Evolutionary conservation across 2,888 invertebrate species (phyloP), one percentile per base, ranked within the genome.

Genomic region (Sphaerophoria rueppellii): DNA sequence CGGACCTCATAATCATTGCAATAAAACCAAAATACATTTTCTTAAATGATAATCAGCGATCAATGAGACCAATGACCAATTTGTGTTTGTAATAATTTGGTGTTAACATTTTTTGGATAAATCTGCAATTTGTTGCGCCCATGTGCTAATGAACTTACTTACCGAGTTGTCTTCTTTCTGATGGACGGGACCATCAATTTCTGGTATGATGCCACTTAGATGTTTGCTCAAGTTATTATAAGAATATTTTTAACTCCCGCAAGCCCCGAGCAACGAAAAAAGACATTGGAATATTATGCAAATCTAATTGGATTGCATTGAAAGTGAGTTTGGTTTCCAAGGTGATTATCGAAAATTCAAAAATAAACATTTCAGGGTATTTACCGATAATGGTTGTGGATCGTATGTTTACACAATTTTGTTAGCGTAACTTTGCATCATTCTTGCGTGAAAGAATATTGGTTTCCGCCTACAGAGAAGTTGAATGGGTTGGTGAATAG

Each of bases 121-220:
- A 63, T 73, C 73, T 74, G 74, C 74, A 74, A 74, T 35, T 74
- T 74, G 37, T 74, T 74, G 74, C 74, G 74, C 37, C 48, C 57
- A 61, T 46, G 65, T 74, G 74, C 65, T 74, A 74, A 67, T 67
- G 67, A 67, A 67, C 54, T 67, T 32, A 54, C 5, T n/a, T 58
- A 35, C 52, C 54, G 40, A 9, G 9, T 11, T 43, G 16, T 12
- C 24, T 14, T 65, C 11, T 34, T 65, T 52, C 52, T 67, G 12
- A 4, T 7, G 50, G 24, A 16, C 24, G 43, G 16, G 6, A 52
- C 37, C 11, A 24, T 24, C 6, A 48, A 11, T 37, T 65, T 50
- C 50, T 52, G 16, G 35, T 37, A 24, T n/a, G 24, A 24, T 16
- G 14, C 9, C 5, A 14, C 4, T 50, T 6, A 40, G 37, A 50